Percentiles rank a stretch among this genome's conserved stretches.
Conservation (phyloP, 2,797 vertebrate species). For the Antennarius maculatus region DNA sequence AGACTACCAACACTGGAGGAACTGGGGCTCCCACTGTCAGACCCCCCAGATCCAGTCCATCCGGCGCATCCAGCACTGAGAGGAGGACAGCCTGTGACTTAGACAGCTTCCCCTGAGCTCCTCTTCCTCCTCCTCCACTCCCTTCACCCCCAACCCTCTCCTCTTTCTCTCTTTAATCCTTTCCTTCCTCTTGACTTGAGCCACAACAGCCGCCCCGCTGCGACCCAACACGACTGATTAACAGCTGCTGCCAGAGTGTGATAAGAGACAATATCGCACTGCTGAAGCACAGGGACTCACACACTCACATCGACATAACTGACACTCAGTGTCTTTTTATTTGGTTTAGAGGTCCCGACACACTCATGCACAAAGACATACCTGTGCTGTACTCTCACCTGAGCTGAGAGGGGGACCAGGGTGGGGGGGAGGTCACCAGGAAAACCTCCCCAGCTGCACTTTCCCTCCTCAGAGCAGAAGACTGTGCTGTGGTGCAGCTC, state of each 20-base stretch:
- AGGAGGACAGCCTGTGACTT: conserved; percentile 62
- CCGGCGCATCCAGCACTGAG: conserved; percentile 85
- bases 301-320: conserved; percentile 35
- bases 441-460: conserved; percentile 17
- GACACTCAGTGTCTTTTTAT: conserved; percentile 72
- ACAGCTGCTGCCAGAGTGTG: conserved; percentile 66
- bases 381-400: conserved; percentile 56
- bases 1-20: conserved; percentile 86
- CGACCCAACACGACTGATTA: conserved; percentile 50
- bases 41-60: conserved; percentile 88
- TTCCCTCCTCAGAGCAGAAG: conserved; percentile 20
- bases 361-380: conserved; percentile 47
- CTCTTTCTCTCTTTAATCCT: conserved; percentile 39
- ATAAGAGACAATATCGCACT: conserved; percentile 78
- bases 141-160: conserved; percentile 13
- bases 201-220: conserved; percentile 50
- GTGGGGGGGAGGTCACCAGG: conserved; percentile 32
- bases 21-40: conserved; percentile 86
- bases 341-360: conserved; percentile 58
- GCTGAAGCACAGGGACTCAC: conserved; percentile 69
- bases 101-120: conserved; percentile 43
- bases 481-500: conserved; percentile 52
- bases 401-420: conserved; percentile 25
- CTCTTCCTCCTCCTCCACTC: conserved; percentile 15
- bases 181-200: conserved; percentile 59